Evolutionary conservation across 2,888 invertebrate genomes (phyloP), one percentile per base, ranked within the genome.

Genomic region (Epirrita christyi): DNA sequence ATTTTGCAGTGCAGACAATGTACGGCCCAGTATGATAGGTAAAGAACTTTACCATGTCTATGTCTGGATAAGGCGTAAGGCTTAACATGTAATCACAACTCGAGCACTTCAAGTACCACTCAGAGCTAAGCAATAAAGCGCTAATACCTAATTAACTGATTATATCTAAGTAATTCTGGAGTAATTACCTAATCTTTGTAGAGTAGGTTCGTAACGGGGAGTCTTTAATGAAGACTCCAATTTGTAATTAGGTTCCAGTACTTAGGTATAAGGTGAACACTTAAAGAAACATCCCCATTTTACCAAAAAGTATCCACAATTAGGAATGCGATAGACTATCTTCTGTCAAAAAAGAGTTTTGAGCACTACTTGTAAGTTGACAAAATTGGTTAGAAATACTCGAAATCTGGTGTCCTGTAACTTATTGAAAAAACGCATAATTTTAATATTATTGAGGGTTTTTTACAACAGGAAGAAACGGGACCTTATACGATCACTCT

Each of bases 141-240:
- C 47, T 50, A 29, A 54, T 61, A 54, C 59, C 55, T 66, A 64
- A 68, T 66, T 63, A 68, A 60, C 61, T 63, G 66, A 66, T 64
- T 61, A 52, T 43, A 66, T 64, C 66, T 60, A 51, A 53, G 53
- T 64, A 42, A 46, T 42, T 43, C 43, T 43, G 7, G 11, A 21
- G 41, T 27, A 41, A 36, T n/a, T 36, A 11, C 38, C 7, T 38
- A 38, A 14, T 38, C n/a, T 4, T 11, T 4, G 32, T 32, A 32
- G 32, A 7, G 9, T 9, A 32, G 32, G 32, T 32, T 32, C 8
- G 32, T 21, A 21, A 21, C 2, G 2, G 36, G 10, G 6, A 38
- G 38, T 38, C 38, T 38, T 38, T 13, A 13, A 37, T 34, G 34
- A 13, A 14, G 38, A 38, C 1, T 14, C 38, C 7, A 2, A 38